phyloP scores from a whole-genome alignment of 1,140 invertebrate genomes.

The Nephila pilipes region DNA sequence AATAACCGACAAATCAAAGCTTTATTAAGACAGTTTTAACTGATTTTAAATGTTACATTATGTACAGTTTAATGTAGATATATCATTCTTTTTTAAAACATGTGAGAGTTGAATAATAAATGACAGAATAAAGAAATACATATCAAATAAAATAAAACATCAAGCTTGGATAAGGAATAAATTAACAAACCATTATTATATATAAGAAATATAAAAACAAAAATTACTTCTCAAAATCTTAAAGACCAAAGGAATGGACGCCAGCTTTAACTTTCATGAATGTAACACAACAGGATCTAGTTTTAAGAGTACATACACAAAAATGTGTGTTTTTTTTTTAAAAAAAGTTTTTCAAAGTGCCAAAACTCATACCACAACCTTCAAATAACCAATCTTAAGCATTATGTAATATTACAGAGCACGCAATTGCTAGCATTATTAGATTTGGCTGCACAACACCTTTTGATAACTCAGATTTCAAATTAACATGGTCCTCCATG shows the following conservation, averaged over 20 bases:
- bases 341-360: background rate
- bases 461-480: conserved; percentile 23
- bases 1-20: conserved; percentile 55
- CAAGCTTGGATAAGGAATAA: conserved; percentile 52
- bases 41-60: conserved; percentile 57
- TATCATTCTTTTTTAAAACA: conserved; percentile 29
- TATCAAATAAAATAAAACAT: conserved; percentile 35
- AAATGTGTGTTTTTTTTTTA: background rate
- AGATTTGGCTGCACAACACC: conserved; percentile 40
- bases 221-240: conserved; percentile 10
- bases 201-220: conserved; percentile 32
- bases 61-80: conserved; percentile 39
- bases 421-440: background rate
- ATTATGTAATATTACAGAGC: conserved; percentile 36
- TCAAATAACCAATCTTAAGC: conserved; percentile 24
- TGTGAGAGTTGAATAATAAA: conserved; percentile 18
- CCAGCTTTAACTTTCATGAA: conserved; percentile 27
- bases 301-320: background rate
- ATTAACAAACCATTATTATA: conserved; percentile 56
- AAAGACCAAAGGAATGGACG: conserved; percentile 20
- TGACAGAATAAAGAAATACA: conserved; percentile 40
- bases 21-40: conserved; percentile 54
- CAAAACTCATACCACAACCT: conserved; percentile 26
- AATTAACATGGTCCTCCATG: conserved; percentile 59
- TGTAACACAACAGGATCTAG: background rate